Base-by-base conservation (phyloP, 2,797 vertebrate genomes). In the Brachyalestes nurse region DNA sequence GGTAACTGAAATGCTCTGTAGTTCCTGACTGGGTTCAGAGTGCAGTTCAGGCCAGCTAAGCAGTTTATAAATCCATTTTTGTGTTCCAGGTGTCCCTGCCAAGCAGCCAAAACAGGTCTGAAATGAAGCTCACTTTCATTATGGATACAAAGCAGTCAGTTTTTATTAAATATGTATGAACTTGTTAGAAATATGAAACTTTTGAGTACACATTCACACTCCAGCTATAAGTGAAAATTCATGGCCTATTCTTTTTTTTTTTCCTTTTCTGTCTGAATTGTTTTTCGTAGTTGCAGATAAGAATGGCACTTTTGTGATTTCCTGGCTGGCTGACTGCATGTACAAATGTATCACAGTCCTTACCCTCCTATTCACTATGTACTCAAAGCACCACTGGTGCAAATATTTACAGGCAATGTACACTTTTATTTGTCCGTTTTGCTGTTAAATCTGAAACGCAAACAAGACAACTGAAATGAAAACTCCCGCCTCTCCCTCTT, bases 221-320 rank as follows among this genome's bases (percentile, higher is more conserved):
- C 80, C 82, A 84, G 73, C 72, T 86, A 71, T 34, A 78, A 78
- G 75, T 85, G 74, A 67, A 87, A 82, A 80, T 78, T 69, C n/a
- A 79, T 75, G 1, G 57, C 23, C 67, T 79, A 21, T 49, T 65
- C 9, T 61, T 55, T 81, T 78, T 49, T 47, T 60, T 55, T 42
- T 71, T 34, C n/a, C 45, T 79, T 65, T 79, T 65, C 38, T 77
- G n/a, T 55, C 64, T 25, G 16, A 53, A 67, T 72, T 70, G n/a
- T 28, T 21, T 51, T 70, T 78, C 23, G 28, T 58, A 13, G 28
- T 53, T 72, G 65, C 58, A 60, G 70, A 80, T 82, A 84, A 82
- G 69, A 89, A 90, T 86, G 85, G 89, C 90, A 90, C 88, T 90
- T 90, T 6, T 86, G 84, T 87, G 88, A 88, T 78, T 87, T 87